These are phyloP conservation scores for Actinemys pallida DNA, from an alignment of 2,113 vertebrate species.

Conservation along the genomic window DNA sequence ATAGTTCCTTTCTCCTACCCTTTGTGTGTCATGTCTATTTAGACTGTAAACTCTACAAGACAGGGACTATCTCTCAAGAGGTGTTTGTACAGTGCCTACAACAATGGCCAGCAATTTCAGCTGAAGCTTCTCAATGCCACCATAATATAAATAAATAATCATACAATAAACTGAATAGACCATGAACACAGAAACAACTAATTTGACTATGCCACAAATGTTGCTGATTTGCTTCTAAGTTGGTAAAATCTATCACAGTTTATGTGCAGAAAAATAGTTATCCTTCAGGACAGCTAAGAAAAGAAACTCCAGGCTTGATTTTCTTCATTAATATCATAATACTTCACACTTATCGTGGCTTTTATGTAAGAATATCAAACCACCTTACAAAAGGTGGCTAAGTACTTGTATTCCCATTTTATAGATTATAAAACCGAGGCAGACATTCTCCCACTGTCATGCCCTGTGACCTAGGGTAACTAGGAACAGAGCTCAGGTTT, in stretches of 20 bases:
- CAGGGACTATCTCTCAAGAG: not conserved
- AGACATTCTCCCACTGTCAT: not conserved
- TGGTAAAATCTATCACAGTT: not conserved
- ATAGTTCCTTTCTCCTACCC: not conserved
- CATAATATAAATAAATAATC: not conserved
- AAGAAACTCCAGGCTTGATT: not conserved
- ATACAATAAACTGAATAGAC: not conserved
- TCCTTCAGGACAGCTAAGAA: not conserved
- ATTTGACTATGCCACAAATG: not conserved
- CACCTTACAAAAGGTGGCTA: not conserved
- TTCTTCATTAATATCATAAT: not conserved
- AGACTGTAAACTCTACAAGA: not conserved
- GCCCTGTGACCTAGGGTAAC: too few species aligned
- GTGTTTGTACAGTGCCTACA: not conserved
- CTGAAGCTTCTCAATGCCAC: not conserved
- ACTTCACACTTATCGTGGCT: not conserved
- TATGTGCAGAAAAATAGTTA: not conserved
- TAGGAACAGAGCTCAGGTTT: not conserved
- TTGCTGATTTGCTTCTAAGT: not conserved
- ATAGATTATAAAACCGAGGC: not conserved
- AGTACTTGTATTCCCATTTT: not conserved
- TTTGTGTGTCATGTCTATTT: not conserved
- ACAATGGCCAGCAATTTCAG: not conserved
- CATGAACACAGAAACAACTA: not conserved
- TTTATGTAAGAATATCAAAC: not conserved